These are phyloP conservation scores for Drosophila atripex DNA, from an alignment of 2,888 invertebrate species.

Conservation along the genomic window DNA sequence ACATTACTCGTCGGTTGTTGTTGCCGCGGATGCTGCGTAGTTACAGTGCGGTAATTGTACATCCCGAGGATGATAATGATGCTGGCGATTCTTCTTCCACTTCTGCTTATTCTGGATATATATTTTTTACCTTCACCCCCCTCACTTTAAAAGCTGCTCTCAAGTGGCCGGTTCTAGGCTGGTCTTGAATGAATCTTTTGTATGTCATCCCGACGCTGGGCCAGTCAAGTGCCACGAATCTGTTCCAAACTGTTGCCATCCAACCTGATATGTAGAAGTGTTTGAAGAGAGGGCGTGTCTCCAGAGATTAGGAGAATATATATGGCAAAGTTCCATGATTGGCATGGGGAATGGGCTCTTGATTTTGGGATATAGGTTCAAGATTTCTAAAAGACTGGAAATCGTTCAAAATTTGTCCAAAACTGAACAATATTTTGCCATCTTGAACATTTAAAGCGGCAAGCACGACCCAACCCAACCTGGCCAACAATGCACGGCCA, in stretches of 20 bases:
- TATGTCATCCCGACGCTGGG: constrained; percentile 31
- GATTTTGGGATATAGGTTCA: too few species aligned
- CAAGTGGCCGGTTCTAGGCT: constrained; percentile 22
- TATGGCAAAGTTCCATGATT: background rate
- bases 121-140: background rate
- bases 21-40: constrained; percentile 69
- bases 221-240: constrained; percentile 46
- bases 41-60: constrained; percentile 62
- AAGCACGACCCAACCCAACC: constrained; percentile 27
- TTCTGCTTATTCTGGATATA: background rate
- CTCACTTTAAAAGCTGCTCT: background rate
- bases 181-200: constrained; percentile 36
- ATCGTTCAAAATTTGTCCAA: too few species aligned
- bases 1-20: constrained; percentile 23
- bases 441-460: constrained; percentile 12
- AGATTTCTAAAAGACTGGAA: too few species aligned
- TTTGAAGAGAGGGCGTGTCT: constrained; percentile 27
- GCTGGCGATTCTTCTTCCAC: constrained; percentile 24
- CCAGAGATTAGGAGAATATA: constrained; percentile 12
- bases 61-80: constrained; percentile 20
- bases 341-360: background rate
- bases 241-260: constrained; percentile 26
- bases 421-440: too few species aligned
- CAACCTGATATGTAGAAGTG: background rate
- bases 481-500: constrained; percentile 35